Evolutionary conservation across 2,113 vertebrate species (phyloP).

Genomic region (Taurulus bubalis): DNA sequence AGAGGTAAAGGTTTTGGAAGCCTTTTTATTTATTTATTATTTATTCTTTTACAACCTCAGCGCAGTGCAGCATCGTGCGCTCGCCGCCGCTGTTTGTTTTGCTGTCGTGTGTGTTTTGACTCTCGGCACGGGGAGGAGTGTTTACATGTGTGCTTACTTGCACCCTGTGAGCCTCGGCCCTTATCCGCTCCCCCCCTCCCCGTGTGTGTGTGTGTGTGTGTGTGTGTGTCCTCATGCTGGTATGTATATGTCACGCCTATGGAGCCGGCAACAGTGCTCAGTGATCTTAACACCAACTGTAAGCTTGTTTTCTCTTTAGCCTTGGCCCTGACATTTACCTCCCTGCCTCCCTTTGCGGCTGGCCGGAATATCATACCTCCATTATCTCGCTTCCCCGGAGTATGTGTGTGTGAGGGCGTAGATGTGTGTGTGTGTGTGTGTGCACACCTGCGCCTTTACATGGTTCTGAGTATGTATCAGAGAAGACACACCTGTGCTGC

Average conservation of each 20-base stretch:
- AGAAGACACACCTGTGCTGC: constrained; percentile 41
- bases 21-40: constrained; percentile 39
- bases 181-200: constrained; percentile 51
- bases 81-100: constrained; percentile 33
- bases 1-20: constrained; percentile 42
- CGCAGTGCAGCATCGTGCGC: constrained; percentile 30
- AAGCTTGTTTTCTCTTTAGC: constrained; percentile 81
- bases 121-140: constrained; percentile 51
- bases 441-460: constrained; percentile 49
- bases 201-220: too few species aligned
- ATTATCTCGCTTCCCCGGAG: constrained; percentile 60
- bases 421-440: not conserved
- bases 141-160: constrained; percentile 73
- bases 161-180: constrained; percentile 47
- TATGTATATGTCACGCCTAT: constrained; percentile 75
- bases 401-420: constrained; percentile 27
- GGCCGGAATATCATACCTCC: constrained; percentile 63
- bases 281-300: constrained; percentile 74
- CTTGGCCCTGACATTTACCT: constrained; percentile 78
- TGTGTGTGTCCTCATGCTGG: constrained; percentile 61
- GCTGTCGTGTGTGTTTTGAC: constrained; percentile 32
- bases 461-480: constrained; percentile 30
- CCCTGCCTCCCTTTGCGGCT: constrained; percentile 54
- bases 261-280: constrained; percentile 62
- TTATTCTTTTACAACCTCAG: constrained; percentile 2